Evolutionary conservation across 1,140 invertebrate genomes (phyloP).

Genomic region (Diplogasteroides magnus): DNA sequence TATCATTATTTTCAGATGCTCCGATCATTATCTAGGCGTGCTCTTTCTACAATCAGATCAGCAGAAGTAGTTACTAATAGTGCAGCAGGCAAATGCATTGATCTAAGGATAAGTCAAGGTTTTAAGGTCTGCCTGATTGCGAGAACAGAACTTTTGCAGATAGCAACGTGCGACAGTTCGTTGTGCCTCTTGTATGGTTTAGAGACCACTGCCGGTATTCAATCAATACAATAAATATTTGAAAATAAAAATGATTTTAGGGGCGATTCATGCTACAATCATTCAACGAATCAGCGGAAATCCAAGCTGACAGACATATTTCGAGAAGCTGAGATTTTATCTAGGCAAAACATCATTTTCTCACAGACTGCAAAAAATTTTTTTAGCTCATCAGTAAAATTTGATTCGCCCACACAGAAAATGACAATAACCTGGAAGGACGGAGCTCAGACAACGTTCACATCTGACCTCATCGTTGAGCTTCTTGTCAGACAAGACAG

Average conservation of each 20-base stretch:
- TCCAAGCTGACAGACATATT: slow-evolving; percentile 35
- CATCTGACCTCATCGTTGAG: slow-evolving; percentile 10
- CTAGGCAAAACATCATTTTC: not conserved
- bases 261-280: slow-evolving; percentile 1
- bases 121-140: no score
- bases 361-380: no score
- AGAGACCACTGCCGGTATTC: slow-evolving; percentile 43
- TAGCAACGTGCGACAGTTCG: slow-evolving; percentile 3
- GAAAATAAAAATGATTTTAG: not conserved
- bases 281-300: slow-evolving; percentile 40
- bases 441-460: slow-evolving; percentile 10
- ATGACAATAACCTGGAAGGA: slow-evolving; percentile 19
- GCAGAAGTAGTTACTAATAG: no score
- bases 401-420: slow-evolving; percentile 33
- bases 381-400: no score
- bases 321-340: slow-evolving; percentile 19
- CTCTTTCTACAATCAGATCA: no score
- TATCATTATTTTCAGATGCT: no score
- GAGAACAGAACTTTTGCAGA: slow-evolving; percentile 7
- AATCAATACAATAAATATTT: slow-evolving; percentile 32
- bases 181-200: slow-evolving; percentile 47
- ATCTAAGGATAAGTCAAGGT: no score
- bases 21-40: no score
- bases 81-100: no score
- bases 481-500: not conserved